Evolutionary conservation across 2,113 vertebrate genomes (phyloP).

Genomic region (Falco punctatus): DNA sequence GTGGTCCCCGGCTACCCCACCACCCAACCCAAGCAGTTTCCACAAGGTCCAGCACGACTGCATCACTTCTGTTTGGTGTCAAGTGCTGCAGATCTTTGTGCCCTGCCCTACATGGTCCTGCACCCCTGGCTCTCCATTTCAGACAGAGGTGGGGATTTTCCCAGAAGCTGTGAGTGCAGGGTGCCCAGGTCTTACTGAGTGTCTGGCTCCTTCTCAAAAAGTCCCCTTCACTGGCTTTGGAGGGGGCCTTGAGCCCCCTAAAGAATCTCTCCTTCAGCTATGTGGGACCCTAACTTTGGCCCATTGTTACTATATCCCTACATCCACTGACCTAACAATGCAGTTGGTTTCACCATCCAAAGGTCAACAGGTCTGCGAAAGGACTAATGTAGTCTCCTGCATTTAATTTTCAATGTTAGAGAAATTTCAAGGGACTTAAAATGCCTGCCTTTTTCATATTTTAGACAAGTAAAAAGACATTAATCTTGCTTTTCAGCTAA

Average conservation of each 20-base stretch:
- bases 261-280: not conserved
- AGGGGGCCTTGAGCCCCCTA: not conserved
- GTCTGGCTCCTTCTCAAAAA: not conserved
- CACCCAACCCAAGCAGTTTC: not conserved
- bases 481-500: not conserved
- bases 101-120: not conserved
- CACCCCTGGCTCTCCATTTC: accelerated
- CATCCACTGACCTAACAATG: not conserved
- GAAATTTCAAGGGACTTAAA: not conserved
- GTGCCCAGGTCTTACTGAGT: not conserved
- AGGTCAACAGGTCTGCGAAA: not conserved
- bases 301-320: not conserved
- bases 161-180: not conserved
- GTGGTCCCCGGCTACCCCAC: not conserved
- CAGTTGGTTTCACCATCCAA: not conserved
- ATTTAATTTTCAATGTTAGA: not conserved
- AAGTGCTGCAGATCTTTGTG: not conserved
- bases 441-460: not conserved
- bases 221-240: not conserved
- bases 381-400: not conserved
- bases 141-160: not conserved
- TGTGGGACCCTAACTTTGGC: not conserved
- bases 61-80: not conserved
- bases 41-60: accelerated
- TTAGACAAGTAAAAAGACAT: not conserved